These are phyloP conservation scores for Panonychus citri DNA, from an alignment of 1,140 invertebrate genomes.

Conservation along the genomic window DNA sequence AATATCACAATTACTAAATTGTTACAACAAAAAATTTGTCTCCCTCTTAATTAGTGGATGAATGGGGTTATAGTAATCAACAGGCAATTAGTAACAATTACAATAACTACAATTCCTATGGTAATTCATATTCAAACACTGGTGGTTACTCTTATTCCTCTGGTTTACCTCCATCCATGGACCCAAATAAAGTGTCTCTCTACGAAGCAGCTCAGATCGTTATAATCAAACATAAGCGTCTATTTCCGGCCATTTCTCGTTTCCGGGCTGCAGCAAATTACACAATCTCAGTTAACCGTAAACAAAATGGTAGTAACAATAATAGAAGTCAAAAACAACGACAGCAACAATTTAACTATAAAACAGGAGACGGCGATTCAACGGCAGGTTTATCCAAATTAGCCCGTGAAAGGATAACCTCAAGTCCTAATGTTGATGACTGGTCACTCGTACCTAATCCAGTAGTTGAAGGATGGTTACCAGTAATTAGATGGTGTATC, in stretches of 20 bases:
- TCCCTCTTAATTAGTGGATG: too few species aligned
- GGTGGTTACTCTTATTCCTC: too few species aligned
- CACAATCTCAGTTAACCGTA: slow-evolving; percentile 16
- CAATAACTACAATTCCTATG: too few species aligned
- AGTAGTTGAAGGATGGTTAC: slow-evolving; percentile 4
- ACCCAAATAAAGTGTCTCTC: slow-evolving; percentile 1
- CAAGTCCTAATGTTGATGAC: background rate
- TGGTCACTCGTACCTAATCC: slow-evolving; percentile 10
- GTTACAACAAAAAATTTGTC: too few species aligned
- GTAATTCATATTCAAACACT: too few species aligned
- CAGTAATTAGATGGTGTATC: slow-evolving; percentile 12
- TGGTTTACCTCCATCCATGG: background rate
- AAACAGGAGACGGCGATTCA: background rate
- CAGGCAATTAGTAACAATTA: too few species aligned
- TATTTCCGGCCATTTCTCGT: slow-evolving; percentile 19
- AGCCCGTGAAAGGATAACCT: background rate
- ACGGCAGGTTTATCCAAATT: background rate
- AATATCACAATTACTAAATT: too few species aligned
- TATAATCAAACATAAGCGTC: slow-evolving; percentile 20
- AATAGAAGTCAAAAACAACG: background rate
- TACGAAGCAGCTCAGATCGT: slow-evolving; percentile 11
- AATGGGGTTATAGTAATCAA: too few species aligned
- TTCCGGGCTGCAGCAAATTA: slow-evolving; percentile 21
- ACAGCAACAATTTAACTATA: background rate
- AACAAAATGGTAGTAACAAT: background rate